Evolutionary conservation across 2,888 invertebrate species (phyloP).

Genomic region (Hyppa rectilinea): DNA sequence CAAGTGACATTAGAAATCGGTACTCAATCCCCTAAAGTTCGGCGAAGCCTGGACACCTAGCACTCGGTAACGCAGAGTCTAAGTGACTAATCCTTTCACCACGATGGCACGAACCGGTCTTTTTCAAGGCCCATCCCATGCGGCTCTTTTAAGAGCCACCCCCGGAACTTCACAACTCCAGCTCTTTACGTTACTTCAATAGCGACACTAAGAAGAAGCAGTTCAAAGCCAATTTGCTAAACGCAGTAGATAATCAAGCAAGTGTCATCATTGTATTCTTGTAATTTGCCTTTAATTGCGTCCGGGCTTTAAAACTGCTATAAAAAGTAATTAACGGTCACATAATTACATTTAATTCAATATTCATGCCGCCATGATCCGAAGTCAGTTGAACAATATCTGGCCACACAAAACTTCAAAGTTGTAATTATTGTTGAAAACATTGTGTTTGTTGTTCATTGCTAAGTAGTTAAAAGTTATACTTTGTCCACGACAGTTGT

Average conservation of each 20-base stretch:
- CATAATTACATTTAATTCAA: slow-evolving; percentile 15
- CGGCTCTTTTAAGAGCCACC: too few species aligned
- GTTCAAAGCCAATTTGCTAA: too few species aligned
- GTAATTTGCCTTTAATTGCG: not conserved
- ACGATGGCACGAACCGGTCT: too few species aligned
- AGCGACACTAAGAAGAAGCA: too few species aligned
- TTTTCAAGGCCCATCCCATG: too few species aligned
- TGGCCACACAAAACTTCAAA: slow-evolving; percentile 36
- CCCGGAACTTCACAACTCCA: too few species aligned
- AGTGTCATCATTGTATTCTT: not conserved
- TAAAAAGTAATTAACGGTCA: not conserved
- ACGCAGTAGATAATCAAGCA: not conserved
- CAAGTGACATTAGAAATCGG: too few species aligned
- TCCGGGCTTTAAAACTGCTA: not conserved
- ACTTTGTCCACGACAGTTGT: slow-evolving; percentile 48
- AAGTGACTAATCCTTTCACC: too few species aligned
- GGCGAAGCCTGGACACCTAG: too few species aligned
- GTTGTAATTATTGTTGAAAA: slow-evolving; percentile 51
- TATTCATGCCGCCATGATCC: slow-evolving; percentile 11
- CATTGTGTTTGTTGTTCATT: slow-evolving; percentile 43
- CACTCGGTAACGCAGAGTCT: too few species aligned
- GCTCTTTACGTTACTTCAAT: too few species aligned
- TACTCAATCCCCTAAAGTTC: too few species aligned
- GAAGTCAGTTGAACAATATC: slow-evolving; percentile 19
- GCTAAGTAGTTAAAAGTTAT: slow-evolving; percentile 59